Conservation (phyloP, 2,113 vertebrate species). For the Amphiprion ocellaris region DNA sequence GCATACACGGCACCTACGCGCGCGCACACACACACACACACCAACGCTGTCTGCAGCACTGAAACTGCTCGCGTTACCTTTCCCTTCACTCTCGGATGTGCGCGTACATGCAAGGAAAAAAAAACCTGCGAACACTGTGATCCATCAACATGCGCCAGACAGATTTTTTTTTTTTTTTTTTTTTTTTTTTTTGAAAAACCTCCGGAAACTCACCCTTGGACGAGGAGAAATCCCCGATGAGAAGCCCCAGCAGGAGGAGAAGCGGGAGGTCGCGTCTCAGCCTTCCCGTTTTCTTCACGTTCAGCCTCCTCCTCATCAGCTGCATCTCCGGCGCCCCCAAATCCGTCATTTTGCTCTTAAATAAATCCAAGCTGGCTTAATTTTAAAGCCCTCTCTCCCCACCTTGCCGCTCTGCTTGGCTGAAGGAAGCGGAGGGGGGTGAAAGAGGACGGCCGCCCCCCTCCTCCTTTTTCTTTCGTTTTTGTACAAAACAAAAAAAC, state of each 20-base stretch:
- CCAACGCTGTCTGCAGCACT: slow-evolving; percentile 28
- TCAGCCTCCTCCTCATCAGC: slow-evolving; percentile 62
- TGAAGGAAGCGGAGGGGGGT: slow-evolving; percentile 79
- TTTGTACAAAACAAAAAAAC: slow-evolving; percentile 25
- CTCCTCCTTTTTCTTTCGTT: slow-evolving; percentile 72
- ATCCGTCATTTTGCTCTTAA: slow-evolving; percentile 77
- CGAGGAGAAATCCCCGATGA: slow-evolving; percentile 76
- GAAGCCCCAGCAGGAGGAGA: slow-evolving; percentile 77
- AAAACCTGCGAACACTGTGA: slow-evolving; percentile 20
- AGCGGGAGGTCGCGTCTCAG: slow-evolving; percentile 75
- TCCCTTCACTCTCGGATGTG: slow-evolving; percentile 17
- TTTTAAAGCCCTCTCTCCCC: slow-evolving; percentile 71
- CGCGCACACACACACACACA: slow-evolving; percentile 28
- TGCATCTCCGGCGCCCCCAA: slow-evolving; percentile 69
- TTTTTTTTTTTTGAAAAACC: background rate
- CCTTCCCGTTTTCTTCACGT: slow-evolving; percentile 63
- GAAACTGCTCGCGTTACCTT: slow-evolving; percentile 46
- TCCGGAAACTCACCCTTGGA: slow-evolving; percentile 78
- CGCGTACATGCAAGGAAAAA: slow-evolving; percentile 40
- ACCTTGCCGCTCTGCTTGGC: slow-evolving; percentile 76
- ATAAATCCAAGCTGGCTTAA: slow-evolving; percentile 79
- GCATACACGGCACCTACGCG: background rate
- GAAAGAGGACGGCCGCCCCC: slow-evolving; percentile 72
- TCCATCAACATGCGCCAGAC: background rate
- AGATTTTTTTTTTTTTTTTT: background rate